phyloP scores from a whole-genome alignment of 2,113 vertebrate genomes.

The Calyptomena viridis region DNA sequence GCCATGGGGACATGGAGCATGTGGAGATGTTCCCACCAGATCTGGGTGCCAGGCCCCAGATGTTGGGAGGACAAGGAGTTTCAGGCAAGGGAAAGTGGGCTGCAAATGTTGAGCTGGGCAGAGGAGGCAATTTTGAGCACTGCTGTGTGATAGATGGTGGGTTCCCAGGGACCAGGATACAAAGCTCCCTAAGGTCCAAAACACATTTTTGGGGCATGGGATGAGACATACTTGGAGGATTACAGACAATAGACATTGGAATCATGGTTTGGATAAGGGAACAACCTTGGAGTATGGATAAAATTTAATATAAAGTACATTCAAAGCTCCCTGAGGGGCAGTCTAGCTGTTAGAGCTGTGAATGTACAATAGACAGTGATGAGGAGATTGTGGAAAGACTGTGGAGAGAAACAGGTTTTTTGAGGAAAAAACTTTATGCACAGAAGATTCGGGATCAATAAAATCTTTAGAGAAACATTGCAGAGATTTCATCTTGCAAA shows the following conservation, averaged over 20 bases:
- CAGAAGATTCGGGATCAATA: not conserved
- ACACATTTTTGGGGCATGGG: not conserved
- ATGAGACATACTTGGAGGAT: not conserved
- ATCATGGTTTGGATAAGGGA: not conserved
- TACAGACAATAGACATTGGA: fast-evolving
- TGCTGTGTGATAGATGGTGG: not conserved
- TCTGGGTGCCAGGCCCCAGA: fast-evolving
- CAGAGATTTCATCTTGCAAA: not conserved
- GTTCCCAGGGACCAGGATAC: not conserved
- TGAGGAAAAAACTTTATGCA: not conserved
- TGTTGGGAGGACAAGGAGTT: not conserved
- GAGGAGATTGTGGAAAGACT: not conserved
- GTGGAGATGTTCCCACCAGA: not conserved
- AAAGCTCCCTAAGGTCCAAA: not conserved
- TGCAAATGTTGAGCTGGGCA: not conserved
- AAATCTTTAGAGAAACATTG: not conserved
- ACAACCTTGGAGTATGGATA: not conserved
- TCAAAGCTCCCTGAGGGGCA: not conserved
- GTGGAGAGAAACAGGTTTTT: not conserved
- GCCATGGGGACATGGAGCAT: not conserved
- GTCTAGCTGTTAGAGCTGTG: not conserved
- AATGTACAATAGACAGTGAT: not conserved
- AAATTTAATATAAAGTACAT: not conserved
- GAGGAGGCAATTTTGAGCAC: not conserved
- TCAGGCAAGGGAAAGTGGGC: not conserved